Conservation (phyloP, 2,797 vertebrate species). For the Amblyraja radiata region DNA sequence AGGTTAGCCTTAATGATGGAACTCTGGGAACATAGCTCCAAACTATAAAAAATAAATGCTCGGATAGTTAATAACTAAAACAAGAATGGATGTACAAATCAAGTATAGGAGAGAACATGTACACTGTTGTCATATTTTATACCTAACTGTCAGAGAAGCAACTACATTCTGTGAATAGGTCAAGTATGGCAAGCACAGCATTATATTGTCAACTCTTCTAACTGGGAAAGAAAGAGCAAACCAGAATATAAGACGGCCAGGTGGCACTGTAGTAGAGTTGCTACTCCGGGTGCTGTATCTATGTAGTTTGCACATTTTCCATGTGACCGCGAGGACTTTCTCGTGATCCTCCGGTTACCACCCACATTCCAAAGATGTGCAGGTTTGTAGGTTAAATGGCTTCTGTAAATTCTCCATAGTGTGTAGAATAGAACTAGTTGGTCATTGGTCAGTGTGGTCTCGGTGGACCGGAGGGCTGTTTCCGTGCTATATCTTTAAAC, state of each 20-base stretch:
- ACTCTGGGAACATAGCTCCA: neutral
- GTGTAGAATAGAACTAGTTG: too few species aligned
- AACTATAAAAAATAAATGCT: neutral
- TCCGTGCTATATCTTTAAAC: too few species aligned
- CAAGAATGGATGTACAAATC: neutral
- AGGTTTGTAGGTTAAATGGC: too few species aligned
- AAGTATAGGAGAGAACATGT: neutral
- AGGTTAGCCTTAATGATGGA: neutral
- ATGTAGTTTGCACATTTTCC: too few species aligned
- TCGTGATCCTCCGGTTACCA: too few species aligned
- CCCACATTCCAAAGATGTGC: too few species aligned
- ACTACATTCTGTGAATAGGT: neutral
- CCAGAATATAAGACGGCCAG: neutral
- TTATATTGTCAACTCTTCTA: neutral
- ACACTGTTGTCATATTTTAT: neutral
- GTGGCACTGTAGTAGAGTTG: too few species aligned
- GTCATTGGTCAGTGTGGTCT: too few species aligned
- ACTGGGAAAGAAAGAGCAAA: neutral
- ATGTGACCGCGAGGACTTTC: too few species aligned
- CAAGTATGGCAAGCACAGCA: neutral
- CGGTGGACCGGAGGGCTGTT: too few species aligned
- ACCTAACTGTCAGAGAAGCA: neutral
- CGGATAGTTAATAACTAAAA: neutral
- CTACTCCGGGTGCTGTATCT: too few species aligned
- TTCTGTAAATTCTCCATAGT: too few species aligned